Evolutionary conservation across 2,797 vertebrate species (phyloP), one percentile per base, ranked within the genome.

Genomic region (Cossypha niveicapilla): DNA sequence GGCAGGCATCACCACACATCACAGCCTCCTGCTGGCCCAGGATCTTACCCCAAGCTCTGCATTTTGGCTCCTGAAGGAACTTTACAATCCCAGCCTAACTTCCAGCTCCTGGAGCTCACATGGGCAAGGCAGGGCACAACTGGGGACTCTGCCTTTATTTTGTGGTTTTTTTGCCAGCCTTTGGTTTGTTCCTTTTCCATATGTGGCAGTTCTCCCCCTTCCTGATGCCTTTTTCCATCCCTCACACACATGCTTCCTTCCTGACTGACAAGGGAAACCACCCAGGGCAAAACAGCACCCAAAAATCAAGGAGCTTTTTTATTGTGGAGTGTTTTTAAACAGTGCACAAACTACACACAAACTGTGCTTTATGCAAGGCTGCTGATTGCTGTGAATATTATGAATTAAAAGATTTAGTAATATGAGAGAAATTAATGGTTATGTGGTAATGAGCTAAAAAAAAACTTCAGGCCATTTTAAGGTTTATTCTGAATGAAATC

Each of bases 401-500:
- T 4, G 35, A 92, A 88, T 71, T 30, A 85, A 56, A 83, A 30
- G 42, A 54, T 91, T 83, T 92, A 91, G 85, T 81, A 54, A 42
- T 17, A 54, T 5, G 10, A 67, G 22, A 41, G 58, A 75, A 79
- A 76, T 86, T 75, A 80, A 88, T 56, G 41, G 80, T 92, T 86
- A 88, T 21, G 56, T 66, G 51, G 50, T 56, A 86, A 73, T 39
- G 11, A 83, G 78, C 63, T 89, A 34, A 91, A 95, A 91, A 88
- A 90, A 86, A 57, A 15, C 44, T 92, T 82, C 80, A 92, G 48
- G 84, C 30, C 50, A 18, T 78, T 63, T 82, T 71, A 60, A 94
- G 50, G 84, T 89, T 86, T 91, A 72, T 77, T 83, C 48, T 72
- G 54, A 93, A 84, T 24, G 25, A 93, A 96, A 91, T 78, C 35